Percentiles rank a stretch among this genome's conserved stretches.
Conservation (phyloP, 2,797 vertebrate species). For the Acestrorhynchus altus region DNA sequence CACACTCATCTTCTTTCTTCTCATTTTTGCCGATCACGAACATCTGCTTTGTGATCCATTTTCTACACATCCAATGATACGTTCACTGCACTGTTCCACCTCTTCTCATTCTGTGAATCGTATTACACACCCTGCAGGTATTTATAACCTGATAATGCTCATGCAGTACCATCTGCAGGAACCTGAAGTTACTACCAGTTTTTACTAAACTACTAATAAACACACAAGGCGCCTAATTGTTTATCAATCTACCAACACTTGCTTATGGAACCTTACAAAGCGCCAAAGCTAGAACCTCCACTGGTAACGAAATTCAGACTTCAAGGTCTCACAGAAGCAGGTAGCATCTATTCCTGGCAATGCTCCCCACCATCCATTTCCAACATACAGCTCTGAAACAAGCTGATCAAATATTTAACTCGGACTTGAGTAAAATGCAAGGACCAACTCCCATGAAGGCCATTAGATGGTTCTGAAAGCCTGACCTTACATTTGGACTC, state of each 20-base stretch:
- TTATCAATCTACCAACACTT: background rate
- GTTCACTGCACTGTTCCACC: no score
- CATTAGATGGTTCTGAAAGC: constrained; percentile 1
- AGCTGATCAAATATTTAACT: constrained; percentile 28
- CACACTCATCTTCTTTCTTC: no score
- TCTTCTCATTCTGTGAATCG: no score
- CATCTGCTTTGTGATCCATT: no score
- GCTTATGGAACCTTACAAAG: background rate
- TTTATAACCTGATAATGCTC: no score
- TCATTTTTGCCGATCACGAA: no score
- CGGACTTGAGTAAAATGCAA: background rate
- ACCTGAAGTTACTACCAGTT: no score
- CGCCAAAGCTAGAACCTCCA: background rate
- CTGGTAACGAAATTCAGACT: background rate
- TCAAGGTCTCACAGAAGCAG: background rate
- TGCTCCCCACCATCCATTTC: background rate
- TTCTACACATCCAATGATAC: no score
- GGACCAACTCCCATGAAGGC: background rate
- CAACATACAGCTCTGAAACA: constrained; percentile 21
- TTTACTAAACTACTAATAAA: no score
- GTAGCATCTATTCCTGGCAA: background rate
- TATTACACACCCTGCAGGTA: no score
- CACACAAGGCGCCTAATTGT: no score
- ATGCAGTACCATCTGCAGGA: no score
- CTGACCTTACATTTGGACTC: background rate